phyloP scores from a whole-genome alignment of 1,140 invertebrate species.

The Spodoptera frugiperda region DNA sequence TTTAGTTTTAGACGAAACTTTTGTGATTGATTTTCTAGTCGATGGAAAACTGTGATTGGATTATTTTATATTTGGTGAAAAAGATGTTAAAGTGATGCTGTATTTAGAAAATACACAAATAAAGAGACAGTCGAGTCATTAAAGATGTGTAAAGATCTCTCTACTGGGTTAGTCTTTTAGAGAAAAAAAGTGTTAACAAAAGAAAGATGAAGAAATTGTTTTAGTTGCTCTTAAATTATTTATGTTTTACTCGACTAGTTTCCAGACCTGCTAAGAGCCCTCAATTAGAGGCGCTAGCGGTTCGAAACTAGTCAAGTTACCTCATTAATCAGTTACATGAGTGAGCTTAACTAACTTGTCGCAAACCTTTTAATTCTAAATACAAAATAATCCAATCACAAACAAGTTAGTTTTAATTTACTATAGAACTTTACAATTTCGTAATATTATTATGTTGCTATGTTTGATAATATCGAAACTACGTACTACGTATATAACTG shows the following conservation, averaged over 20 bases:
- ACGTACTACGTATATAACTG: slow-evolving; percentile 44
- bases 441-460: slow-evolving; percentile 51
- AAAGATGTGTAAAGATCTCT: no score
- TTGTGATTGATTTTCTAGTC: slow-evolving; percentile 50
- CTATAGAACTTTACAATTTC: slow-evolving; percentile 49
- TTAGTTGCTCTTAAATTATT: no score
- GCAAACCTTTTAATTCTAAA: neutral
- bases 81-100: neutral
- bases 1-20: slow-evolving; percentile 39
- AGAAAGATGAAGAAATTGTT: slow-evolving; percentile 8
- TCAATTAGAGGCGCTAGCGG: neutral
- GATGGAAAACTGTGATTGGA: slow-evolving; percentile 34
- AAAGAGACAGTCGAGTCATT: no score
- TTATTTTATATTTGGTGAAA: slow-evolving; percentile 24
- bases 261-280: no score
- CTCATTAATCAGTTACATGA: no score
- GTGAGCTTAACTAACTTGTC: no score
- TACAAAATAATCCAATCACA: slow-evolving; percentile 34
- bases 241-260: no score
- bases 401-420: slow-evolving; percentile 27
- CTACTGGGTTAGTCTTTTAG: no score
- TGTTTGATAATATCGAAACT: slow-evolving; percentile 47
- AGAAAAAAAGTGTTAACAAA: neutral
- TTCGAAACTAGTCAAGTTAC: no score
- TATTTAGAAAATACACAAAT: no score